Conservation (phyloP, 2,113 vertebrate species). For the Datnioides undecimradiatus region DNA sequence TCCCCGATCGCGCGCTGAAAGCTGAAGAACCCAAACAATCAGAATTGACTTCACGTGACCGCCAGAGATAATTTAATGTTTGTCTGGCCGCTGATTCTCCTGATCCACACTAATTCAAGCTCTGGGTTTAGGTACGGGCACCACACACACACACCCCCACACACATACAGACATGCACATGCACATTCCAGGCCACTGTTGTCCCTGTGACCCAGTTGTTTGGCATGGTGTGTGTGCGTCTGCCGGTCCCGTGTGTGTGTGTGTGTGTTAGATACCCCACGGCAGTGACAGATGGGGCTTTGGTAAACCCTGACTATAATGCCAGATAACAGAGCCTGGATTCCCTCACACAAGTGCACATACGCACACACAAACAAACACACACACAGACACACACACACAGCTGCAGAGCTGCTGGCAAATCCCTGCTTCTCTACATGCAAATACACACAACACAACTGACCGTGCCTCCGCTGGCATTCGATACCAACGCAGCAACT, state of each 20-base stretch:
- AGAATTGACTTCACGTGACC: conserved; percentile 16
- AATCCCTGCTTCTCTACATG: conserved; percentile 30
- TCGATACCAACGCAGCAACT: conserved; percentile 24
- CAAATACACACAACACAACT: conserved; percentile 33
- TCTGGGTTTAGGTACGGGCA: conserved; percentile 12
- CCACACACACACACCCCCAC: conserved; percentile 6
- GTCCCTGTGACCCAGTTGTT: conserved; percentile 71
- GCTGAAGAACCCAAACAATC: not conserved
- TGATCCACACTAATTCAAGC: conserved; percentile 39
- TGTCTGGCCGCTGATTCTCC: conserved; percentile 10
- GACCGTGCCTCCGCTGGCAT: conserved; percentile 47
- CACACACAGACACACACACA: conserved; percentile 37
- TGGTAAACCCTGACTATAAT: conserved; percentile 70
- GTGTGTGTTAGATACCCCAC: conserved; percentile 33
- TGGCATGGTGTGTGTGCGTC: conserved; percentile 30
- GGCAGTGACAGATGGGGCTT: conserved; percentile 73
- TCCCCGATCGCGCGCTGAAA: not conserved
- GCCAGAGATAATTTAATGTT: conserved; percentile 20
- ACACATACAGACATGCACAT: conserved; percentile 29
- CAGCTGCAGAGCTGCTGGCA: conserved; percentile 37
- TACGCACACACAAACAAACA: conserved; percentile 24
- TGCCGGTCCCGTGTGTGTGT: conserved; percentile 8
- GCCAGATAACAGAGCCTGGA: conserved; percentile 68
- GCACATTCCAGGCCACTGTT: conserved; percentile 42
- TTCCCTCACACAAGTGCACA: conserved; percentile 49